A percentile compares a stretch with the other conserved stretches of the same genome.
These are phyloP conservation scores for Struthidea cinerea DNA, from an alignment of 2,113 vertebrate species.

Conservation along the genomic window DNA sequence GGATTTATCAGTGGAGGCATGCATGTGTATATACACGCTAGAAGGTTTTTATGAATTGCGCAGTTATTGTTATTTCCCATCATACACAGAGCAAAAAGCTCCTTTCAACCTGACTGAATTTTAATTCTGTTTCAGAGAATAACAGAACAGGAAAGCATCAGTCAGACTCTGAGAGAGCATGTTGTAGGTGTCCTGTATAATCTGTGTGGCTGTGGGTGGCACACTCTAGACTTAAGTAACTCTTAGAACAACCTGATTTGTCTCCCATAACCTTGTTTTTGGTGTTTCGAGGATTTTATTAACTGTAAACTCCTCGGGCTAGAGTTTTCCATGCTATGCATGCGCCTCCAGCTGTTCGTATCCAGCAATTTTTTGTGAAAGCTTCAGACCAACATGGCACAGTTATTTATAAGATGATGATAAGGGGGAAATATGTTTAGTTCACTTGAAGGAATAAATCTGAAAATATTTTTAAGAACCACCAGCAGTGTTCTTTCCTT, in stretches of 20 bases:
- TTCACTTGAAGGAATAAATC: neutral
- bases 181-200: neutral
- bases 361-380: neutral
- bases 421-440: neutral
- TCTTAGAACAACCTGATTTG: neutral
- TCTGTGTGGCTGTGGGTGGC: neutral
- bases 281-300: neutral
- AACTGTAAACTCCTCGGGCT: neutral
- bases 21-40: neutral
- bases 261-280: neutral
- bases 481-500: neutral
- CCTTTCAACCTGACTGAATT: slow-evolving; percentile 22
- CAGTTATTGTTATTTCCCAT: neutral
- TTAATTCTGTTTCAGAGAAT: slow-evolving; percentile 10
- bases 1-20: slow-evolving; percentile 1
- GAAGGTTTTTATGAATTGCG: slow-evolving; percentile 17
- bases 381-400: neutral
- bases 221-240: neutral
- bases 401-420: neutral
- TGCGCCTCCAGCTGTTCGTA: neutral
- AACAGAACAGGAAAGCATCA: neutral
- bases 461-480: neutral
- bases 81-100: neutral
- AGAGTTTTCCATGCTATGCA: neutral
- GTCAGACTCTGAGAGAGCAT: neutral